Evolutionary conservation across 2,888 invertebrate species (phyloP), one percentile per base, ranked within the genome.

Genomic region (Thalpophila matura): DNA sequence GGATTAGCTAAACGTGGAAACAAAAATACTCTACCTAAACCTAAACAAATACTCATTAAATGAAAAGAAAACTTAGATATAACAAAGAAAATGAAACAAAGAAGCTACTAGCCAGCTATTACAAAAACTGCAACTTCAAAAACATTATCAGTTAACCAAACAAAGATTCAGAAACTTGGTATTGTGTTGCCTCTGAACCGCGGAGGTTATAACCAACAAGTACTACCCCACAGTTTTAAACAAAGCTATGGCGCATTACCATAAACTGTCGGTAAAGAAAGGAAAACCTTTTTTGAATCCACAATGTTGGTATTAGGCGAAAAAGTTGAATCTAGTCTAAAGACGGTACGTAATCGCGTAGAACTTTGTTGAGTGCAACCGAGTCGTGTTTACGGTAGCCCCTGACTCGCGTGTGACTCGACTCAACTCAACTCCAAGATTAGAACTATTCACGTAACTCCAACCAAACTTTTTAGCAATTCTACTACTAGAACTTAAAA

Each of bases 211-310:
- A 91, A 86, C 81, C 79, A 87, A 90, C 90, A 90, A 91, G 89
- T 86, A 91, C 89, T 86, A 91, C 89, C 89, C 91, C 86, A 89
- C 88, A 91, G 90, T 93, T 93, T 93, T 89, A 91, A 93, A 92
- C 90, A 92, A 92, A 92, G 86, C 86, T 90, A 91, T 91, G 87
- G 89, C 81, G 77, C 71, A 93, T 93, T 94, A 94, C 85, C 93
- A 94, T 94, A 94, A 93, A 92, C 88, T 86, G 90, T 83, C 84
- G 85, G 86, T 87, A 81, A 84, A 83, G 82, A 85, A 89, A 93
- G 33, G 12, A 59, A 93, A 91, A 65, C 90, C 92, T 93, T 94
- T 94, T 93, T 93, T 93, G 92, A 95, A 94, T 93, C 81, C 85
- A 88, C 90, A 90, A 87, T 90, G 89, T 90, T 89, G 89, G 90